phyloP scores from a whole-genome alignment of 2,888 invertebrate genomes.

The Hyles lineata region DNA sequence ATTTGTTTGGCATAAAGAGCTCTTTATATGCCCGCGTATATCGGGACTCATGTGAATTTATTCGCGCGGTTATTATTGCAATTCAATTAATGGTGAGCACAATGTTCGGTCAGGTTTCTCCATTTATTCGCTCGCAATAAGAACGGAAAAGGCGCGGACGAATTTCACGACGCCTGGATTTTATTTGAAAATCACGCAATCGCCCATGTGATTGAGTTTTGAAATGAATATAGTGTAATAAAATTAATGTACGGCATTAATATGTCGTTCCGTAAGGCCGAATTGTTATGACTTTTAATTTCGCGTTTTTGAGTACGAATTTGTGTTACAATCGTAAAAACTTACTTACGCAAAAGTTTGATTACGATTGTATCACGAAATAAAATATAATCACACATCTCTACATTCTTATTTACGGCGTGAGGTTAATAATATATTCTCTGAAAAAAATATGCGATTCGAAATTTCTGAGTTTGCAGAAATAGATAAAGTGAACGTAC shows the following conservation, averaged over 20 bases:
- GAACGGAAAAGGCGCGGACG: slow-evolving; percentile 48
- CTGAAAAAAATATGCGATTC: not conserved
- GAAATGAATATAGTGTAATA: slow-evolving; percentile 25
- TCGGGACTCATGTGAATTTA: slow-evolving; percentile 75
- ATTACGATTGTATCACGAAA: not conserved
- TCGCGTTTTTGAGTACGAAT: slow-evolving; percentile 14
- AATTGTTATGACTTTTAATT: slow-evolving; percentile 22
- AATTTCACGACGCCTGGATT: slow-evolving; percentile 33
- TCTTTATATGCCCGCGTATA: slow-evolving; percentile 71
- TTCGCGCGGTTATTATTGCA: slow-evolving; percentile 79
- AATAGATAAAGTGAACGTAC: too few relatives aligned
- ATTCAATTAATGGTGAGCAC: slow-evolving; percentile 77
- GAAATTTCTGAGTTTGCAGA: too few relatives aligned
- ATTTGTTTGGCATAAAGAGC: slow-evolving; percentile 83
- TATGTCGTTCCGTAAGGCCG: slow-evolving; percentile 6
- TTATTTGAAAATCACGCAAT: slow-evolving; percentile 25
- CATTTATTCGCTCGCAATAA: slow-evolving; percentile 45
- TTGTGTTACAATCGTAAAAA: slow-evolving; percentile 34
- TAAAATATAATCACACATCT: not conserved
- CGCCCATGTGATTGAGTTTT: slow-evolving; percentile 25
- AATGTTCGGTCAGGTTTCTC: slow-evolving; percentile 72
- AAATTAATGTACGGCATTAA: slow-evolving; percentile 10
- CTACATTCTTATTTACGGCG: not conserved
- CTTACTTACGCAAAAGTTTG: not conserved
- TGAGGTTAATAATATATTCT: not conserved